Base-by-base conservation (phyloP, 2,888 invertebrate genomes). In the Clivina fossor region DNA sequence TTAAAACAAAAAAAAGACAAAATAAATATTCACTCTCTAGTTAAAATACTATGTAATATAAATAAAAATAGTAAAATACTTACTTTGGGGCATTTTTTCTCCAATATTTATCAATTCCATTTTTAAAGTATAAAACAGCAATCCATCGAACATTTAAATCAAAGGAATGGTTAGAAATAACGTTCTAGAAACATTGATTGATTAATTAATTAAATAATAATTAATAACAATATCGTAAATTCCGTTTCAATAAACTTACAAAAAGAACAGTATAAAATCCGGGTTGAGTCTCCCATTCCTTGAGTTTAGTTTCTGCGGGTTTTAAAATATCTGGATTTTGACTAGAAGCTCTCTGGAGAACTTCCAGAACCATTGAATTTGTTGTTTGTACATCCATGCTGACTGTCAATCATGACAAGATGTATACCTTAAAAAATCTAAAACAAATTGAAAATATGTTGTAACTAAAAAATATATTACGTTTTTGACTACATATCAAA, bases 31-130 rank as follows among this genome's bases (percentile, higher is more conserved):
- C n/a, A 43, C 24, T 13, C 24, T 26, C 15, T 28, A 26, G 20
- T 32, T 7, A 33, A 40, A 54, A 9, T 48, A 11, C 9, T 24
- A 7, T 24, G 4, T 24, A 2, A 40, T 15, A 40, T 40, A 40
- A 4, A 18, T 20, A n/a, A 18, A 9, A 19, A 19, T 40, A 26
- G 8, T 40, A 8, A 33, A 40, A 48, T 58, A 71, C 79, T 77
- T 76, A 85, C 86, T 88, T 83, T 0, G 89, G 87, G 0, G 88
- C 86, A 64, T 84, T 86, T 69, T 83, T 85, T 43, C 95, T 82
- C 96, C 96, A 96, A 68, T 93, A 93, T 56, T 86, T 84, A 64
- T 94, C 94, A 2, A 96, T 84, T 1, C 95, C 95, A 76, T 94
- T 96, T 73, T 97, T 97, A 66, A 95, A 86, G 72, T 88, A 95